A percentile compares a stretch with the other conserved stretches of the same genome.
Evolutionary conservation across 2,797 vertebrate species (phyloP).

Genomic region (Ammospiza maritima): DNA sequence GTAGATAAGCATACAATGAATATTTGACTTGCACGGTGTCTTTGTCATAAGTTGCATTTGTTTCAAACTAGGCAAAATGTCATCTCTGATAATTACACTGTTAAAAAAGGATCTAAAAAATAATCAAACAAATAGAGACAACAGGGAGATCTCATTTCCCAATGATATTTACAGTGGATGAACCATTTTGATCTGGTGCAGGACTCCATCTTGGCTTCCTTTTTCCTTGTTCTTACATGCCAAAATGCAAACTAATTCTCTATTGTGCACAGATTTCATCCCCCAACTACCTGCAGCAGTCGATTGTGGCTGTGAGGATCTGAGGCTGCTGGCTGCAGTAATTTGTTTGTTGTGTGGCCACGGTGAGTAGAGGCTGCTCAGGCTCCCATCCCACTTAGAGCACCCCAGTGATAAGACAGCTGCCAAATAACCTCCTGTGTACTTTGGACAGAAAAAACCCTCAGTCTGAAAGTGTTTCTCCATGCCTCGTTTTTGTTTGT

Average conservation of each 20-base stretch:
- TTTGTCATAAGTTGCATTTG: background rate
- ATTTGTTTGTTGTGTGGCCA: background rate
- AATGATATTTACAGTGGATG: background rate
- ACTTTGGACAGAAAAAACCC: constrained; percentile 4
- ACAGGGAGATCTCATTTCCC: background rate
- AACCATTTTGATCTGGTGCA: background rate
- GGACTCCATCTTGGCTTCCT: background rate
- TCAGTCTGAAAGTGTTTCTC: background rate
- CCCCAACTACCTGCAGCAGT: background rate
- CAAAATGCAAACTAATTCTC: background rate
- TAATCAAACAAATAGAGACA: too few species aligned
- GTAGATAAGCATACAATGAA: background rate
- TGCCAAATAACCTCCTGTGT: constrained; percentile 1
- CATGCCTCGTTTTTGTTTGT: background rate
- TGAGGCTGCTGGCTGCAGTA: background rate
- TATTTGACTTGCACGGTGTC: background rate
- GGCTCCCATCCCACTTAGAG: background rate
- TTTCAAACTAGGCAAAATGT: background rate
- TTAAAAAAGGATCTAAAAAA: rapidly evolving
- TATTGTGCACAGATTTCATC: background rate
- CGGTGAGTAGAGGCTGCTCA: background rate
- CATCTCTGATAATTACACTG: background rate
- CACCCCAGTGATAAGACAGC: background rate
- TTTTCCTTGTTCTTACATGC: background rate
- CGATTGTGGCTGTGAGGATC: background rate